A percentile compares a stretch with the other conserved stretches of the same genome.
Evolutionary conservation across 1,140 invertebrate genomes (phyloP).

Genomic region (Maconellicoccus hirsutus): DNA sequence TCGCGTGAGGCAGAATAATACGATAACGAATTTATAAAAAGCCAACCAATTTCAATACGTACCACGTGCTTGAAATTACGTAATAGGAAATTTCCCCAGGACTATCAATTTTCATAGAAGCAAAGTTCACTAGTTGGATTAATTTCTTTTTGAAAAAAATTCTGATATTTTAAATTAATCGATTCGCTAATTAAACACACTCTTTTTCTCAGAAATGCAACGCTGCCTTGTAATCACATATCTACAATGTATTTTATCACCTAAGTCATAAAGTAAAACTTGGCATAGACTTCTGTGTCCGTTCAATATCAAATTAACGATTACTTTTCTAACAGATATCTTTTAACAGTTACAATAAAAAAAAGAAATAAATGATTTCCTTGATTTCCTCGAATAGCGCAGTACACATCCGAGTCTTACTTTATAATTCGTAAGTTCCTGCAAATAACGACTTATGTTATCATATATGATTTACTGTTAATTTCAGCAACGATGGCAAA

Average conservation of each 20-base stretch:
- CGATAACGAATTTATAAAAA: not conserved
- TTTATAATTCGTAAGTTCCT: not conserved
- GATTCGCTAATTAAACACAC: not conserved
- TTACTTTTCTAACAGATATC: not conserved
- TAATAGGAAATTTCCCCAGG: no score
- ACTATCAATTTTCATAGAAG: no score
- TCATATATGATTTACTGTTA: no score
- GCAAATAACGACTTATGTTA: no score
- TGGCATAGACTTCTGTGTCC: not conserved
- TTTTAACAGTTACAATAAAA: not conserved
- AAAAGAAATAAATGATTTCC: not conserved
- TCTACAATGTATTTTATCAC: slow-evolving; percentile 9
- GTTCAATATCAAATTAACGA: not conserved
- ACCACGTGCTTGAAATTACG: not conserved
- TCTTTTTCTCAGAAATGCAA: not conserved
- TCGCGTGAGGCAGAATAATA: not conserved
- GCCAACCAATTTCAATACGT: not conserved
- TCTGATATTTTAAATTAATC: no score
- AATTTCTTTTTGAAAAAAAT: no score
- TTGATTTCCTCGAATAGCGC: not conserved
- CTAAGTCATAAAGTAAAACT: not conserved
- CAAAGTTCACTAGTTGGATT: no score
- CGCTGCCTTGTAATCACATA: not conserved
- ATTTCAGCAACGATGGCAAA: not conserved
- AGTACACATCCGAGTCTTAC: no score